A percentile compares a stretch with the other conserved stretches of the same genome.
Evolutionary conservation across 2,888 invertebrate species (phyloP).

Genomic region (Nebria brevicollis): DNA sequence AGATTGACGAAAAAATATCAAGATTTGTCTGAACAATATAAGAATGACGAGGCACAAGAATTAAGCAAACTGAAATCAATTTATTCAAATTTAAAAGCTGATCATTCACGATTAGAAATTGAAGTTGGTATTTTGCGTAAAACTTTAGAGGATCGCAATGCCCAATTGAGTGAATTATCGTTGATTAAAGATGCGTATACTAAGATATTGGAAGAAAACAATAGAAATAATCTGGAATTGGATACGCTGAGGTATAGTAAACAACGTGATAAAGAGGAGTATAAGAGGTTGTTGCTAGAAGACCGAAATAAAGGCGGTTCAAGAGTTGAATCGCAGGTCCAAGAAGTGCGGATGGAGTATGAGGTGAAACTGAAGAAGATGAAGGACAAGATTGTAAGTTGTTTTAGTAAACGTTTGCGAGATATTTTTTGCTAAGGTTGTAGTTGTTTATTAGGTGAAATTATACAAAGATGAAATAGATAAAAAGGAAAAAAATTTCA

Average conservation of each 20-base stretch:
- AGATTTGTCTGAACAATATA: conserved; percentile 39
- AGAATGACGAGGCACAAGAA: conserved; percentile 49
- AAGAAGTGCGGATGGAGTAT: conserved; percentile 72
- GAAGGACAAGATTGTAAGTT: conserved; percentile 83
- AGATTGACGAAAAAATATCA: conserved; percentile 51
- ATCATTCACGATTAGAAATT: conserved; percentile 57
- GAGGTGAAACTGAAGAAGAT: conserved; percentile 81
- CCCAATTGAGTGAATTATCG: conserved; percentile 52
- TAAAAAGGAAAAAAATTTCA: conserved; percentile 64
- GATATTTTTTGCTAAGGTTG: conserved; percentile 9
- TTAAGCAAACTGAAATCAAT: conserved; percentile 55
- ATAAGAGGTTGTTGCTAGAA: conserved; percentile 56
- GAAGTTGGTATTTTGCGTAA: conserved; percentile 56
- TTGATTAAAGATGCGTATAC: conserved; percentile 60
- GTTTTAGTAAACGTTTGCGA: background rate
- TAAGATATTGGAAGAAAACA: conserved; percentile 60
- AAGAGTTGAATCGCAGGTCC: conserved; percentile 61
- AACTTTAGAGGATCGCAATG: conserved; percentile 54
- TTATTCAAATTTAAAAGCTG: conserved; percentile 56
- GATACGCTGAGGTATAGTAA: conserved; percentile 60
- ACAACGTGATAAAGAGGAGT: conserved; percentile 59
- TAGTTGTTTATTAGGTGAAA: conserved; percentile 64
- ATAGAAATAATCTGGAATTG: conserved; percentile 57
- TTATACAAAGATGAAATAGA: conserved; percentile 73
- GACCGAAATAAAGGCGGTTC: conserved; percentile 54